Base-by-base conservation (phyloP, 2,888 invertebrate species). In the Coronaproctus castanopsis region DNA sequence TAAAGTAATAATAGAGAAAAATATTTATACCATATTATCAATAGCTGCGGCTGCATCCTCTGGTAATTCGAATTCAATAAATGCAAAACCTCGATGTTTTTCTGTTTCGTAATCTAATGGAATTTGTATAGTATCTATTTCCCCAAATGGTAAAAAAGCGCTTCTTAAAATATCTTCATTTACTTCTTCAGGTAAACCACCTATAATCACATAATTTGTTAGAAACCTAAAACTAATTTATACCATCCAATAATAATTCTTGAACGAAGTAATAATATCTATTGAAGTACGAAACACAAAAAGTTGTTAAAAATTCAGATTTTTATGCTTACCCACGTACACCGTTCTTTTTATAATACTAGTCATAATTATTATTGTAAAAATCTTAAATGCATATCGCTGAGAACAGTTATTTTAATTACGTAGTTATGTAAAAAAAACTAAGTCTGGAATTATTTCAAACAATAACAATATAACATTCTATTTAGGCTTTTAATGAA, bases 1-100 rank as follows among this genome's bases (percentile, higher is more conserved):
- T n/a, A n/a, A n/a, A n/a, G n/a, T n/a, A n/a, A n/a, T n/a, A n/a
- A n/a, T n/a, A n/a, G 36, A 36, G 14, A 36, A 36, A 8, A 14
- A 36, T 8, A 36, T 8, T 36, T 1, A 20, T 73, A 91, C 91
- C 97, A 98, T 96, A 69, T 98, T 98, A 73, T 98, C 97, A 67
- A 98, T 96, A 54, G 97, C 96, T 36, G 95, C 89, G 10, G 90
- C 86, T n/a, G 97, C 96, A 80, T 98, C 98, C 75, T 97, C 97
- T 8, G 90, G 85, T 65, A 82, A 79, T 74, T 98, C 98, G 75
- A 92, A 98, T 74, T 98, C 98, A 64, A 99, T 85, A 71, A 99
- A 98, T 0, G 96, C 95, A 75, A 96, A 98, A n/a, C 96, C 96
- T 69, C 96, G 78, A 70, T 97, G 96, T 69, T 92, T 93, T 70